phyloP scores from a whole-genome alignment of 1,140 invertebrate species.

The Pseudomyrmex cubaensis region DNA sequence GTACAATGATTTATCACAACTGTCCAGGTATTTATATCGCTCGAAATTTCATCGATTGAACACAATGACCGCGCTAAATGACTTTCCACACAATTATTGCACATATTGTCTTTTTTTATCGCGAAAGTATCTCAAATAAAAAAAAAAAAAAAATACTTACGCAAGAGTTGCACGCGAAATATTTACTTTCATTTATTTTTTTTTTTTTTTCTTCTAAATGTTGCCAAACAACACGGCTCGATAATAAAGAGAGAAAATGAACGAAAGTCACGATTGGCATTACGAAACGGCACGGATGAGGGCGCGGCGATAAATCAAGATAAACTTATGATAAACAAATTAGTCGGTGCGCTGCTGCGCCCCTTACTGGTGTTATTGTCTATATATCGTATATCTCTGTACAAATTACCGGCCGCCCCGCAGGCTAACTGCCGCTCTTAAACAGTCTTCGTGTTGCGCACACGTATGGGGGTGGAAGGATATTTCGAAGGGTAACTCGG shows the following conservation, averaged over 20 bases:
- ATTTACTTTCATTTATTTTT: too few species aligned
- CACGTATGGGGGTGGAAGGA: conserved; percentile 78
- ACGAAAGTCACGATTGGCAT: conserved; percentile 58
- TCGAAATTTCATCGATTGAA: conserved; percentile 23
- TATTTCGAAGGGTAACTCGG: conserved; percentile 80
- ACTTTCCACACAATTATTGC: not conserved
- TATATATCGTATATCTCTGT: conserved; percentile 79
- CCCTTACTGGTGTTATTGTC: conserved; percentile 73
- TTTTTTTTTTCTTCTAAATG: too few species aligned
- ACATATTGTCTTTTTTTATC: not conserved
- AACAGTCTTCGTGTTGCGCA: conserved; percentile 74
- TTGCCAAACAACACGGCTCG: not conserved
- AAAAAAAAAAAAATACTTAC: not conserved
- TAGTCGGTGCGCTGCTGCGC: conserved; percentile 71
- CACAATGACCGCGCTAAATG: not conserved
- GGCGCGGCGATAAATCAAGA: conserved; percentile 76
- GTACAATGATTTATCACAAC: conserved; percentile 28
- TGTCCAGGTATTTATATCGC: not conserved
- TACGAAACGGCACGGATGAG: conserved; percentile 57
- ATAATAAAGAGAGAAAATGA: not conserved
- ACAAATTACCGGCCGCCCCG: conserved; percentile 80
- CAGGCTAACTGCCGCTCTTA: conserved; percentile 76
- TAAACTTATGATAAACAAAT: conserved; percentile 82
- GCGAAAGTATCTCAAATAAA: not conserved
- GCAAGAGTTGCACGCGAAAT: not conserved